phyloP scores from a whole-genome alignment of 2,888 invertebrate species.

The Glaucopsyche alexis region DNA sequence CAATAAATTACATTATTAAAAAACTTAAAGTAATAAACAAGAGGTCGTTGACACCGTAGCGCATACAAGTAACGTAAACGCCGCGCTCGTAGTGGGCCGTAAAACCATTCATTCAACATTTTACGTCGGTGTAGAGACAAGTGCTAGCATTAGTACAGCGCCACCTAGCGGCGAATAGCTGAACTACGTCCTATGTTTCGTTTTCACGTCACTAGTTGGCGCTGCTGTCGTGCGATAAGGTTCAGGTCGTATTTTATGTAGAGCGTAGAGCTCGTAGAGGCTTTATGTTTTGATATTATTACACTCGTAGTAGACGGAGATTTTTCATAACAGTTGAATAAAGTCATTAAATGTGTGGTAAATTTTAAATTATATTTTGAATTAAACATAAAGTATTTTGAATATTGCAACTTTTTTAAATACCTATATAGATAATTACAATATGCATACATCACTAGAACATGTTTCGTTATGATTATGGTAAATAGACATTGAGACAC shows the following conservation, averaged over 20 bases:
- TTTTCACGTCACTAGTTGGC: slow-evolving; percentile 54
- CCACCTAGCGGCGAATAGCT: slow-evolving; percentile 69
- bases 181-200: slow-evolving; percentile 51
- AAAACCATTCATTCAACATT: slow-evolving; percentile 68
- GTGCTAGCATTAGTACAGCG: slow-evolving; percentile 50
- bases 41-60: slow-evolving; percentile 65
- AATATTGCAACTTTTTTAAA: background rate
- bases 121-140: slow-evolving; percentile 51
- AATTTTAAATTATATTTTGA: background rate
- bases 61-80: slow-evolving; percentile 58
- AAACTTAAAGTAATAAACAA: slow-evolving; percentile 50
- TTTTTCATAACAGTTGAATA: background rate
- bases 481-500: background rate
- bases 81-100: slow-evolving; percentile 56
- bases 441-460: too few species aligned
- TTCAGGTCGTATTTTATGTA: background rate
- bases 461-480: background rate
- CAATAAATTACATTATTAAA: slow-evolving; percentile 38
- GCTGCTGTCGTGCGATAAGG: slow-evolving; percentile 39
- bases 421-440: too few species aligned
- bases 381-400: background rate
- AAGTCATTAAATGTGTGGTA: too few species aligned
- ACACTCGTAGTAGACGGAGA: background rate
- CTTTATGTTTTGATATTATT: background rate
- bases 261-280: background rate